phyloP scores from a whole-genome alignment of 1,140 invertebrate genomes.

The Temnothorax longispinosus region DNA sequence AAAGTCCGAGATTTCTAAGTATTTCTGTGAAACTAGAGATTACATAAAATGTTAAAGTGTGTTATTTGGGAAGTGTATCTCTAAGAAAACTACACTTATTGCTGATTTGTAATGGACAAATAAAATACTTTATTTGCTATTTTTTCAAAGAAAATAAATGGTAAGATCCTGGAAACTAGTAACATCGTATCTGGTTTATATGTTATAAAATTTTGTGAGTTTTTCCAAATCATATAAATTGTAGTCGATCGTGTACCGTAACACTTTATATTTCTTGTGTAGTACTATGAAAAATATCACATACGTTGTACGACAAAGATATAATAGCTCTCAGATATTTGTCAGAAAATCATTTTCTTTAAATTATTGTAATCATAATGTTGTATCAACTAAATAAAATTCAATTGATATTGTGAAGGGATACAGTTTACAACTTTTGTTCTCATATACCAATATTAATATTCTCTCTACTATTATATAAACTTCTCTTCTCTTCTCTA shows the following conservation, averaged over 20 bases:
- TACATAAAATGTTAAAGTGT: neutral
- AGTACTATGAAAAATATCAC: neutral
- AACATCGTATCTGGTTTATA: neutral
- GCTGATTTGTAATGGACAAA: slow-evolving; percentile 8
- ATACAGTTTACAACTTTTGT: neutral
- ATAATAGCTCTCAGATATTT: too few relatives aligned
- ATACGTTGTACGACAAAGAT: neutral
- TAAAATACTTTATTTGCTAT: slow-evolving; percentile 15
- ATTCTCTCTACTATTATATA: too few relatives aligned
- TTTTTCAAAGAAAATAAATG: neutral
- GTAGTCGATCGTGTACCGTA: neutral
- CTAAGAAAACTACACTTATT: neutral
- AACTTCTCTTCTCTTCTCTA: too few relatives aligned
- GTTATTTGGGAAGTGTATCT: neutral
- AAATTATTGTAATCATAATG: neutral
- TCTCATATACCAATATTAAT: neutral
- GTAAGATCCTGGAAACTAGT: neutral
- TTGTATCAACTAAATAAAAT: neutral
- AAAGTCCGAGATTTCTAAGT: neutral
- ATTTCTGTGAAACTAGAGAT: neutral
- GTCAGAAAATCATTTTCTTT: neutral
- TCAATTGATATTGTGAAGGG: neutral
- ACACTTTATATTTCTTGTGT: neutral
- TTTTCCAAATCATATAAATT: neutral
- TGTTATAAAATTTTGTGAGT: neutral